Conservation (phyloP, 2,888 invertebrate genomes). For the Fragum sueziense region DNA sequence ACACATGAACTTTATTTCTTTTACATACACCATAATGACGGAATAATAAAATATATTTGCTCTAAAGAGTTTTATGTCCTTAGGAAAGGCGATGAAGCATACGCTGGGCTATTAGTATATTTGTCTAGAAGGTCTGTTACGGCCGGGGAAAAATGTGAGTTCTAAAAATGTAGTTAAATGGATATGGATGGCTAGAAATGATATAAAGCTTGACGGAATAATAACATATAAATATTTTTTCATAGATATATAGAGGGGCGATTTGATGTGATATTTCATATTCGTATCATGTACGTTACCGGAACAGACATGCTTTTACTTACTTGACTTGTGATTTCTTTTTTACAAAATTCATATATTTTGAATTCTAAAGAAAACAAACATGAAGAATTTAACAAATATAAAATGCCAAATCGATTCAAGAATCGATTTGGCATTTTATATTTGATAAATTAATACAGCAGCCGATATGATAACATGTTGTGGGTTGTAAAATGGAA, state of each 20-base stretch:
- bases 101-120: constrained; percentile 59
- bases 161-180: constrained; percentile 60
- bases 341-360: too few relatives aligned
- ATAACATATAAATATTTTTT: constrained; percentile 45
- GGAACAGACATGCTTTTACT: too few relatives aligned
- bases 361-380: too few relatives aligned
- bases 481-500: too few relatives aligned
- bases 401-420: too few relatives aligned
- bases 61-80: constrained; percentile 58
- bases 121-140: constrained; percentile 55
- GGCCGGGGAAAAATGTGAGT: constrained; percentile 57
- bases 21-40: constrained; percentile 56
- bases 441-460: too few relatives aligned
- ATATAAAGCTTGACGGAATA: constrained; percentile 59
- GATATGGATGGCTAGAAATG: constrained; percentile 61
- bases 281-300: background rate
- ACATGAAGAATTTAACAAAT: too few relatives aligned
- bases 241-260: constrained; percentile 49
- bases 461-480: too few relatives aligned
- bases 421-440: too few relatives aligned
- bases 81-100: constrained; percentile 46
- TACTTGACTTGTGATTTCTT: too few relatives aligned
- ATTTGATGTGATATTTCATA: background rate
- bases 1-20: constrained; percentile 61
- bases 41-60: constrained; percentile 56